phyloP scores from a whole-genome alignment of 2,888 invertebrate genomes.

The Stenodema calcarata region DNA sequence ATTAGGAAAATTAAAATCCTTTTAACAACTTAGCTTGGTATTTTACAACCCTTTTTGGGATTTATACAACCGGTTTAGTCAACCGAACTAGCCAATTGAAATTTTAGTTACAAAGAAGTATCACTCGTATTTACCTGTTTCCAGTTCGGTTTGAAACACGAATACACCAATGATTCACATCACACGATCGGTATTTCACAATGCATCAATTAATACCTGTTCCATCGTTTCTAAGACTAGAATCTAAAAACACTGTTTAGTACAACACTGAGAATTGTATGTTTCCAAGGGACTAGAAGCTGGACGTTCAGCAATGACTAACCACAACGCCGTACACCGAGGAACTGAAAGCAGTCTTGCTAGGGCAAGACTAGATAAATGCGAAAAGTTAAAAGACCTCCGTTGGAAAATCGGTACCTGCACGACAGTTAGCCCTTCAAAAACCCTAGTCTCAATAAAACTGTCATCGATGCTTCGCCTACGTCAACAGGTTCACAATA shows the following conservation, averaged over 20 bases:
- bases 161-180: too few relatives aligned
- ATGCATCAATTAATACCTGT: too few relatives aligned
- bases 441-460: background rate
- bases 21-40: too few relatives aligned
- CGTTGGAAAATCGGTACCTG: background rate
- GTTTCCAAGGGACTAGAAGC: background rate
- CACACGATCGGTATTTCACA: too few relatives aligned
- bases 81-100: too few relatives aligned
- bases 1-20: too few relatives aligned
- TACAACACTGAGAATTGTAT: background rate
- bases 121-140: too few relatives aligned
- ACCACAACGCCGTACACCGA: background rate
- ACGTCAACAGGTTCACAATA: background rate
- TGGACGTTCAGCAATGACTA: background rate
- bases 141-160: too few relatives aligned
- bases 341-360: background rate
- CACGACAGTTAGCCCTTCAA: background rate
- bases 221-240: too few relatives aligned
- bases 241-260: background rate
- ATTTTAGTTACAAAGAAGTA: too few relatives aligned
- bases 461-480: background rate
- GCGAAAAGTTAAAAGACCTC: background rate
- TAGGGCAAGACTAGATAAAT: background rate
- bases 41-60: too few relatives aligned
- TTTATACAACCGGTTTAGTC: too few relatives aligned